Evolutionary conservation across 2,888 invertebrate species (phyloP).

Genomic region (Thymelicus acteon): DNA sequence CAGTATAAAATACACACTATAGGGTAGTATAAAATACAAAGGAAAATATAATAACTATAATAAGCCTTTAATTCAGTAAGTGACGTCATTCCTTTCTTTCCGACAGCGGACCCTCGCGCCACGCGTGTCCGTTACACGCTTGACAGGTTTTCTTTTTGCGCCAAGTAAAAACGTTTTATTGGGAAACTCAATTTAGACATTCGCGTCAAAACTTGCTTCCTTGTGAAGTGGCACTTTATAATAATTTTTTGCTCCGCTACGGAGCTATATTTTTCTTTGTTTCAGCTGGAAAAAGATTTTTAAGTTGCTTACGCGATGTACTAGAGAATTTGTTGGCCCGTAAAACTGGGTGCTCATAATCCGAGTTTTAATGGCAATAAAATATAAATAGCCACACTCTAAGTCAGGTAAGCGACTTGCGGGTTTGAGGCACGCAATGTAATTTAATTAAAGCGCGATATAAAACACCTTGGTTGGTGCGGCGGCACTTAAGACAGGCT

Average conservation of each 20-base stretch:
- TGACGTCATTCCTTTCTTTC: too few species aligned
- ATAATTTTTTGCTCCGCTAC: constrained; percentile 41
- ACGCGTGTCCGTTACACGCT: not conserved
- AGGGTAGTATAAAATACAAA: too few species aligned
- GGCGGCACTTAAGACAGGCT: constrained; percentile 65
- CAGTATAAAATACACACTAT: too few species aligned
- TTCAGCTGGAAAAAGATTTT: constrained; percentile 23
- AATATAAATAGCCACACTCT: constrained; percentile 44
- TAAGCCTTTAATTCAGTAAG: too few species aligned
- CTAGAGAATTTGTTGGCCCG: constrained; percentile 31
- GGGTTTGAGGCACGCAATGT: constrained; percentile 69
- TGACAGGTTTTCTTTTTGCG: constrained; percentile 52
- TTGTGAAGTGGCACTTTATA: constrained; percentile 37
- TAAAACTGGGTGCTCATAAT: constrained; percentile 43
- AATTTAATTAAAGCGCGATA: constrained; percentile 76
- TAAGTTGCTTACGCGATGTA: constrained; percentile 24
- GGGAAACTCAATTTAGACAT: constrained; percentile 63
- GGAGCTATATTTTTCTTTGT: constrained; percentile 41
- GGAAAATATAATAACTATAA: too few species aligned
- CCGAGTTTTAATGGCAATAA: constrained; percentile 48
- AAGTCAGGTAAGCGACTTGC: constrained; percentile 49
- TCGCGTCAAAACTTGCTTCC: constrained; percentile 42
- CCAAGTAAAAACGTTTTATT: constrained; percentile 55
- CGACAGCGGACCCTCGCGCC: not conserved
- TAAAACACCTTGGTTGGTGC: constrained; percentile 65